Conservation (phyloP, 2,797 vertebrate species). For the Artibeus jamaicensis region DNA sequence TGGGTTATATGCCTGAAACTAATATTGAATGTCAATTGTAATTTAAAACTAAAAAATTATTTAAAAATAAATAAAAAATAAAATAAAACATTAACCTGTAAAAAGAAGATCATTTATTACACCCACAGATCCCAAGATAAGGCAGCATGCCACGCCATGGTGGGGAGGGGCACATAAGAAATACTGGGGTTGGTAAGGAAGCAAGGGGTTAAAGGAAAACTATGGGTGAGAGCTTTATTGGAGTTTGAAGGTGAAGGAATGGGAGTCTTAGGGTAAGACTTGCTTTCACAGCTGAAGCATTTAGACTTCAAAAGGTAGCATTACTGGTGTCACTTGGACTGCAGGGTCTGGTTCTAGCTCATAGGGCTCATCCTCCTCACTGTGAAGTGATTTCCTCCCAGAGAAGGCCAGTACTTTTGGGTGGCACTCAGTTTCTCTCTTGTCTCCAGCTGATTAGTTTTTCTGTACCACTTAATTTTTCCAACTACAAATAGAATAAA, state of each 20-base stretch:
- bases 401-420: slow-evolving; percentile 4
- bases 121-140: background rate
- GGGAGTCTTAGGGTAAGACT: background rate
- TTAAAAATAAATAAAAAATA: background rate
- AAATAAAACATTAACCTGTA: background rate
- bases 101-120: background rate
- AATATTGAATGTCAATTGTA: background rate
- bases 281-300: slow-evolving; percentile 78
- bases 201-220: background rate
- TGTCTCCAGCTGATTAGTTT: slow-evolving; percentile 82
- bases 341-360: slow-evolving; percentile 27
- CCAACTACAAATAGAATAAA: slow-evolving; percentile 86
- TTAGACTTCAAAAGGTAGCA: slow-evolving; percentile 79
- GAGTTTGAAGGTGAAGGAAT: background rate
- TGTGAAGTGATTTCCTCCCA: background rate
- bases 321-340: background rate
- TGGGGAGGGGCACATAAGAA: background rate
- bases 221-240: background rate
- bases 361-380: slow-evolving; percentile 15
- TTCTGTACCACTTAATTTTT: slow-evolving; percentile 85
- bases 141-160: background rate
- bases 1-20: background rate
- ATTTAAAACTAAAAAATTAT: background rate
- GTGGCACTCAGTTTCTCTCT: slow-evolving; percentile 71
- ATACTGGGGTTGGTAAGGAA: background rate